Evolutionary conservation across 2,113 vertebrate species (phyloP), one percentile per base, ranked within the genome.

Genomic region (Gymnarchus niloticus): DNA sequence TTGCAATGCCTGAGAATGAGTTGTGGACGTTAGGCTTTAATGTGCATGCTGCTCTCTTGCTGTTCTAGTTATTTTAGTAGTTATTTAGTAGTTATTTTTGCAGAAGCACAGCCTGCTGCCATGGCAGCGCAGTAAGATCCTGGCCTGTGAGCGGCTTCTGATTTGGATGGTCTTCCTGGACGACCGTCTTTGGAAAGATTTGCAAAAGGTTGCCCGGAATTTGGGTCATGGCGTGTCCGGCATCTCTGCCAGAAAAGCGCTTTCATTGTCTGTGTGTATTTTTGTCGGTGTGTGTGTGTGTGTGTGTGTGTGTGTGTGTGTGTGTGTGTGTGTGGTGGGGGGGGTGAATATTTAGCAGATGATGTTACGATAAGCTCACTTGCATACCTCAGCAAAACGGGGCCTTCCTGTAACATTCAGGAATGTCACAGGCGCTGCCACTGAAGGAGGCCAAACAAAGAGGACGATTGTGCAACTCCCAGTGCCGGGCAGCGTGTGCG

Each of bases 401-500:
- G 84, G 69, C 51, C 84, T 44, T 85, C 84, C 73, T 85, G 84
- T 85, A 56, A 51, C 28, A 6, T 77, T 85, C 21, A 56, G 33
- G 84, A 85, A 85, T 85, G 84, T 78, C 51, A 57, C 33, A 85
- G 54, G 73, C 51, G 46, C 28, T 7, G 52, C 37, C 14, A 9
- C 23, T 4, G 69, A 78, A 85, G 65, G 54, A 88, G 87, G 90
- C 88, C 85, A 90, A 90, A 92, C 88, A 90, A 86, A 61, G 90
- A 19, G 33, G 57, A 51, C 84, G 90, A 90, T 93, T 93, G 91
- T 91, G 92, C 90, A 92, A 91, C 65, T 37, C 56, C 17, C 56
- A 56, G 25, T 59, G 85, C 65, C 83, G 49, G 81, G 6, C 10
- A 28, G 77, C 41, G 44, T 87, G 56, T 86, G 87, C 56, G 41